Base-by-base conservation (phyloP, 2,797 vertebrate species). In the Pipistrellus kuhlii region DNA sequence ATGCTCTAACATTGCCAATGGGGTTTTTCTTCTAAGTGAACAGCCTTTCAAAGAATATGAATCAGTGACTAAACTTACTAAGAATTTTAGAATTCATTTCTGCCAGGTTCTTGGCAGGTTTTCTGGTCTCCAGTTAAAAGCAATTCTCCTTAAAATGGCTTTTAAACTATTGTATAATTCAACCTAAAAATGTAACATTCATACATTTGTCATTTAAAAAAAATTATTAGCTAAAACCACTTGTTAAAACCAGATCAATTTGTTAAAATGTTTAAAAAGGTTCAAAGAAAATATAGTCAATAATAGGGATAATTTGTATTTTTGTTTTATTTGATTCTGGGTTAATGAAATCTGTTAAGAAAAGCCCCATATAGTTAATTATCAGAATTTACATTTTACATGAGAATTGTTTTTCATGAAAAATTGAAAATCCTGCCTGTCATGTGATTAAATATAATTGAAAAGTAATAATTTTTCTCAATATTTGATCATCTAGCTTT, bases 81-180 rank as follows among this genome's bases (percentile, higher is more conserved):
- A 91, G 11, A 55, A 90, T 93, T 82, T 35, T 17, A 27, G 71
- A 73, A 78, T 38, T 32, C 23, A 41, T 59, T 94, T 89, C 55
- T 96, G 92, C 91, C 69, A 75, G 96, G 78, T 80, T 96, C 53
- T 97, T 97, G 96, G 96, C 95, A 97, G 46, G 20, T 87, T 38
- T 94, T 95, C 82, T 91, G 75, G 32, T 77, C 38, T 94, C 32
- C 25, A 95, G 73, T 94, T 94, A 88, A 90, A 97, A 97, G 48
- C 38, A 94, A 94, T 88, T 7, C 27, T 72, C 75, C 85, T 95
- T 89, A 94, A 96, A 93, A 66, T 38, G 48, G 5, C 14, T 71
- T 94, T 92, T 76, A 84, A 76, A 76, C 23, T 59, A n/a, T n/a
- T n/a, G n/a, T n/a, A 2, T 80, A 92, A 95, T 10, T 87, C n/a